Base-by-base conservation (phyloP, 2,888 invertebrate species). In the Podotricha telesiphe region DNA sequence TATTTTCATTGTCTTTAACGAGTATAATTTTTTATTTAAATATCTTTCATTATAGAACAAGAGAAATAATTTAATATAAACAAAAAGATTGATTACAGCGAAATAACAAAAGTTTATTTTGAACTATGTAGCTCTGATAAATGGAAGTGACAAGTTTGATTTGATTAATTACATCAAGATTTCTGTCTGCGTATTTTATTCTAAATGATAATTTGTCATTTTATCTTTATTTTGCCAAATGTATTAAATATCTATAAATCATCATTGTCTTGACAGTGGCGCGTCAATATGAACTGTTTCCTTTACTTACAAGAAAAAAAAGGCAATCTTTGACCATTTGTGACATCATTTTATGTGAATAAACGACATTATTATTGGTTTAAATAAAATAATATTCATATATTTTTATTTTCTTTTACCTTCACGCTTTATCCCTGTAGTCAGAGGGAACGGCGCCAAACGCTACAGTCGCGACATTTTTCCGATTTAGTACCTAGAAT, bases 91-190 rank as follows among this genome's bases (percentile, higher is more conserved):
- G 53, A 67, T 67, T 53, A 55, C 61, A 20, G 11, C 0, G 59
- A 67, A 53, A 55, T 53, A 61, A 62, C 61, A 53, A 67, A 62
- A 67, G 61, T 53, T 67, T 55, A 67, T 53, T 47, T 37, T 45
- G 20, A 47, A 45, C 67, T 55, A 66, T 58, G 58, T 51, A 45
- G 53, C 61, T 53, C 51, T 61, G 61, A 67, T 59, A 67, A 67
- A 67, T 67, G 59, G 28, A 19, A 42, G 51, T 59, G 67, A 67
- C 67, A 61, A 59, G 59, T 51, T 62, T 17, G n/a, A 67, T 67
- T 61, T 67, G 67, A 67, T 67, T 59, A 67, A 67, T 67, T 51
- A 67, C 42, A 47, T 53, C 45, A 37, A 61, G 61, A 47, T 37
- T 20, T 20, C 42, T 34, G 58, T 66, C 58, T 37, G 51, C 20